Base-by-base conservation (phyloP, 2,113 vertebrate genomes). In the Epinephelus cyanopodus region DNA sequence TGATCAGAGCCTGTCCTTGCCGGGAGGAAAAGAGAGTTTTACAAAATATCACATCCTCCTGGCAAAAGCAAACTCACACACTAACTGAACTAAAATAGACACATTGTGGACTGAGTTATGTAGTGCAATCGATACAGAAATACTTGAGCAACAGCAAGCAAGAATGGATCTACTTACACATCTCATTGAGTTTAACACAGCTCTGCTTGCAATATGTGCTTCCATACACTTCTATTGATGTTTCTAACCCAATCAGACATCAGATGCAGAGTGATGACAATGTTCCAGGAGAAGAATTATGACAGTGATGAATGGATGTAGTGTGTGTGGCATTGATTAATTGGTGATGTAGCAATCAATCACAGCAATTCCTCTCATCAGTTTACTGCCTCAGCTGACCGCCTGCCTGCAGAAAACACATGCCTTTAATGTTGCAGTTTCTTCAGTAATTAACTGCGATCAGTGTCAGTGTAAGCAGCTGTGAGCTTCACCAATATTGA, bases 1-100 rank as follows among this genome's bases (percentile, higher is more conserved):
- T 45, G 29, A 86, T 89, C 61, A 81, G 45, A 87, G 63, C 56
- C 37, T n/a, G 54, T 77, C 69, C 66, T 67, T 71, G 69, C 66
- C 15, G 10, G 63, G n/a, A 77, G 50, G 37, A 53, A 64, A 61
- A 77, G 27, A 25, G 25, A 56, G 39, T 64, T 83, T 73, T 45
- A 72, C 64, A 67, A 61, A 62, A 79, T 70, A 42, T 57, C 18
- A 39, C 9, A 50, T 50, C 14, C 7, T 64, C 47, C 21, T 13
- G 37, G 75, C 18, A 56, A 21, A 65, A 73, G 5, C 11, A 60
- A 61, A 13, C 42, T 23, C 57, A 29, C 18, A 37, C 33, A n/a
- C 25, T 56, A 65, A 29, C 5, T 71, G 57, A 71, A 60, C 2
- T 48, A n/a, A 65, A 64, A 73, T 3, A 45, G 18, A 0, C 21